phyloP scores from a whole-genome alignment of 2,113 vertebrate genomes.

The Cyanoderma ruficeps region DNA sequence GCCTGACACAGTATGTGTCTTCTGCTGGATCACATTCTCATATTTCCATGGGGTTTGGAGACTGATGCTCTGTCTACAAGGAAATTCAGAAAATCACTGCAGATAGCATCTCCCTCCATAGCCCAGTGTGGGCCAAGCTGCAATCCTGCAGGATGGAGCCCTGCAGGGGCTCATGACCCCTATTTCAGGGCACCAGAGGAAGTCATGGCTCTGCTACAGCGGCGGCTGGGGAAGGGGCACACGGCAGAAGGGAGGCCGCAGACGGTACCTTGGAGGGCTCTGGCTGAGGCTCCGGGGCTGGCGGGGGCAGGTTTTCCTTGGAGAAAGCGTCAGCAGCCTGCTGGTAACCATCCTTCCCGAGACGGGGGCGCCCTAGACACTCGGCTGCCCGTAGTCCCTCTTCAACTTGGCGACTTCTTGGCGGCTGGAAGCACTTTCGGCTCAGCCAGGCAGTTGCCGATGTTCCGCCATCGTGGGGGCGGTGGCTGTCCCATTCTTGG shows the following conservation, averaged over 20 bases:
- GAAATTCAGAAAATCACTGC: neutral
- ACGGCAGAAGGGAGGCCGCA: fast-evolving
- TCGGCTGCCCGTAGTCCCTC: fast-evolving
- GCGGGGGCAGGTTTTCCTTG: fast-evolving
- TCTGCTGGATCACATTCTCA: conserved; percentile 69
- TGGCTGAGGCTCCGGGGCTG: fast-evolving
- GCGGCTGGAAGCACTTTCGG: neutral
- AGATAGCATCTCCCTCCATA: neutral
- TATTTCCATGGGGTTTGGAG: conserved; percentile 76
- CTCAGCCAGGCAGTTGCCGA: conserved; percentile 70
- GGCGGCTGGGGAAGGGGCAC: no score
- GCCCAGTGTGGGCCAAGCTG: fast-evolving
- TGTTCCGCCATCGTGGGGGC: conserved; percentile 66
- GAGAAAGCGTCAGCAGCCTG: fast-evolving
- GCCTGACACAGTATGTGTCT: conserved; percentile 73
- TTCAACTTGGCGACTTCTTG: conserved; percentile 60
- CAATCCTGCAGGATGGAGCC: fast-evolving
- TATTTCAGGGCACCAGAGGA: neutral
- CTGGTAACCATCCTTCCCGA: fast-evolving
- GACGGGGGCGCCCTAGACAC: fast-evolving
- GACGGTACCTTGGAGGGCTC: neutral
- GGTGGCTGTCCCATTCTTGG: conserved; percentile 43
- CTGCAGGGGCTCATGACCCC: neutral
- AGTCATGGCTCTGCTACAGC: fast-evolving
- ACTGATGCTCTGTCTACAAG: conserved; percentile 41